Evolutionary conservation across 2,113 vertebrate genomes (phyloP).

Genomic region (Sceloporus tristichus): DNA sequence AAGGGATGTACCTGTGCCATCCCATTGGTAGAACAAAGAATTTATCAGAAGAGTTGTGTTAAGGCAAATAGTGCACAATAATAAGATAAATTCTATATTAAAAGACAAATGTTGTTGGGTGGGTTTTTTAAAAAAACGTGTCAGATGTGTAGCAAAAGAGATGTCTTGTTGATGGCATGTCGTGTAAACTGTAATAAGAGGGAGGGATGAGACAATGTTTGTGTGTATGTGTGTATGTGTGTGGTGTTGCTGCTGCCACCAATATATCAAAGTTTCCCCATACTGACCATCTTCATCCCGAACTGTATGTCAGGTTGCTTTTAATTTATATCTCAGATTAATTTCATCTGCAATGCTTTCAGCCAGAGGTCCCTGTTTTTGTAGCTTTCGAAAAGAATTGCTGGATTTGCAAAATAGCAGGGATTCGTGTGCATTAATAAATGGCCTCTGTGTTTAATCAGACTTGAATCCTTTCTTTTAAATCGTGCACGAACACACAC

Average conservation of each 20-base stretch:
- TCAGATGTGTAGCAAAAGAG: conserved; percentile 58
- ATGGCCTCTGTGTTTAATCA: conserved; percentile 61
- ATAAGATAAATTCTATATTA: conserved; percentile 70
- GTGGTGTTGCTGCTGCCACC: conserved; percentile 18
- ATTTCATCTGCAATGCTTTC: conserved; percentile 81
- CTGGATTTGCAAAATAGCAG: conserved; percentile 72
- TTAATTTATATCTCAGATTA: conserved; percentile 77
- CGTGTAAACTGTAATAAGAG: conserved; percentile 56
- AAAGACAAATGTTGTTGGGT: conserved; percentile 62
- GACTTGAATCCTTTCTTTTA: conserved; percentile 68
- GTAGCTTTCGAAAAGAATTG: conserved; percentile 76
- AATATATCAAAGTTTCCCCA: conserved; percentile 71
- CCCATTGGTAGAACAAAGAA: conserved; percentile 71
- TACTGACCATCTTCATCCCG: conserved; percentile 69
- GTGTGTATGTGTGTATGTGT: background rate
- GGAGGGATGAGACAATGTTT: conserved; percentile 69
- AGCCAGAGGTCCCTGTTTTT: conserved; percentile 76
- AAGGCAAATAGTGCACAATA: conserved; percentile 74
- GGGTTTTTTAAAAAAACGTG: background rate
- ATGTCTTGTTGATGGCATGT: conserved; percentile 58
- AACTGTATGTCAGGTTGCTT: conserved; percentile 70
- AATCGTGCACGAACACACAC: conserved; percentile 37
- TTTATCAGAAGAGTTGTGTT: conserved; percentile 73
- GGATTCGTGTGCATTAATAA: conserved; percentile 55
- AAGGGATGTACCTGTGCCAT: conserved; percentile 70